These are phyloP conservation scores for Gouania willdenowi DNA, from an alignment of 2,797 vertebrate genomes.

Conservation along the genomic window DNA sequence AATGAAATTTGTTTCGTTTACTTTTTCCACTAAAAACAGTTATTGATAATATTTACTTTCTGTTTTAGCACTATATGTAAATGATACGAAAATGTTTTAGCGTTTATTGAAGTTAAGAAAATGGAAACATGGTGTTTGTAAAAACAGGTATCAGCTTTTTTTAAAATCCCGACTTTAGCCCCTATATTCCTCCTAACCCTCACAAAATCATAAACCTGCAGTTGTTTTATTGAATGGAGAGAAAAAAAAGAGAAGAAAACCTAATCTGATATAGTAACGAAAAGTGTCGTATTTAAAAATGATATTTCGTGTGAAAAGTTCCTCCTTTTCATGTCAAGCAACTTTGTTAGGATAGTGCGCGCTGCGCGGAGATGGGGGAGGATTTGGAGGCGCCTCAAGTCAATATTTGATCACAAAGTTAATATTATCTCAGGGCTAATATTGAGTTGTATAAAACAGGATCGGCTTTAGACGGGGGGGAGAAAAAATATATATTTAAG, in stretches of 20 bases:
- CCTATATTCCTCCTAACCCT: slow-evolving; percentile 46
- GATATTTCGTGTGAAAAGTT: slow-evolving; percentile 65
- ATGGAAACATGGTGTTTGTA: slow-evolving; percentile 4
- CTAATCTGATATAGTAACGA: slow-evolving; percentile 42
- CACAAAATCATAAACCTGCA: slow-evolving; percentile 28
- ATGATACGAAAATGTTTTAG: too few species aligned
- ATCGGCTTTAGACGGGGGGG: slow-evolving; percentile 73
- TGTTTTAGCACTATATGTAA: neutral
- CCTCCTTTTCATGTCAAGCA: slow-evolving; percentile 75
- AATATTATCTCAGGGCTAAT: slow-evolving; percentile 98
- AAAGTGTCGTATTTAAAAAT: slow-evolving; percentile 50
- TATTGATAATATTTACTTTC: neutral
- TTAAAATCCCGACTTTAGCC: neutral
- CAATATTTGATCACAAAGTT: slow-evolving; percentile 97
- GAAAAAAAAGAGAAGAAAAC: slow-evolving; percentile 31
- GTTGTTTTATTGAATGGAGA: slow-evolving; percentile 48
- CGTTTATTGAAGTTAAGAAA: slow-evolving; percentile 2
- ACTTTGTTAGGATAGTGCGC: slow-evolving; percentile 89
- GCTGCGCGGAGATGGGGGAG: slow-evolving; percentile 87
- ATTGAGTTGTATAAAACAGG: slow-evolving; percentile 95
- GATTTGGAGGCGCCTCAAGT: slow-evolving; percentile 97
- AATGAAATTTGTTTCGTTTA: too few species aligned
- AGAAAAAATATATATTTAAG: slow-evolving; percentile 73
- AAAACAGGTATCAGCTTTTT: slow-evolving; percentile 1
- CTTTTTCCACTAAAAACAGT: neutral